Percentiles rank a stretch among this genome's conserved stretches.
Conservation (phyloP, 64 coral and sea anemone species). For the Orbicella faveolata region DNA sequence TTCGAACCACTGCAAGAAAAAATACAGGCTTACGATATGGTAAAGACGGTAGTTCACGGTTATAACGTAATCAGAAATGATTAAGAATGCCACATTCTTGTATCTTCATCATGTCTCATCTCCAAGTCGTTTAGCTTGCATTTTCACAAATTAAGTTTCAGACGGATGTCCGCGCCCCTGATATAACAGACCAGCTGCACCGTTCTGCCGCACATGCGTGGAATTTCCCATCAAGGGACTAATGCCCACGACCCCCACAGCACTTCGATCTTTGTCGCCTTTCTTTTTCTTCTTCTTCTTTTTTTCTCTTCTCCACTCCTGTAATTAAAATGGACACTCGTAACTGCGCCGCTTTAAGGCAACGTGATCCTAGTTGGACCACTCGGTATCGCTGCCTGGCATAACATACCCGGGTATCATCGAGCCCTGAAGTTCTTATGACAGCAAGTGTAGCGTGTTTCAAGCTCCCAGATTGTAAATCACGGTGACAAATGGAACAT, state of each 20-base stretch:
- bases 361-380: too few species aligned
- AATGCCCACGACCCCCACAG: constrained; percentile 30
- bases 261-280: constrained; percentile 7
- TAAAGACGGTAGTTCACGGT: too few species aligned
- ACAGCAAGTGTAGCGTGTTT: too few species aligned
- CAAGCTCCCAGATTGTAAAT: too few species aligned
- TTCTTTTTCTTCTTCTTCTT: constrained; percentile 14
- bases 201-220: neutral
- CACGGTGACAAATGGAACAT: too few species aligned
- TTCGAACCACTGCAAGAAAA: neutral
- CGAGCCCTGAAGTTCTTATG: too few species aligned
- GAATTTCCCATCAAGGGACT: neutral
- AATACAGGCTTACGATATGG: too few species aligned
- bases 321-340: neutral
- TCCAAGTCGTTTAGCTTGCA: neutral
- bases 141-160: neutral
- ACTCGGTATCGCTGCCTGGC: too few species aligned
- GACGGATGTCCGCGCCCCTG: too few species aligned
- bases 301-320: constrained; percentile 29
- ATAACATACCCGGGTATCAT: too few species aligned
- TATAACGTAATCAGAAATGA: neutral
- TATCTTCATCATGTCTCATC: neutral
- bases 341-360: neutral
- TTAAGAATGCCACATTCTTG: neutral
- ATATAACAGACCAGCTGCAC: constrained; percentile 24